A percentile compares a stretch with the other conserved stretches of the same genome.
Conservation (phyloP, 2,797 vertebrate genomes). For the Podarcis lilfordi region DNA sequence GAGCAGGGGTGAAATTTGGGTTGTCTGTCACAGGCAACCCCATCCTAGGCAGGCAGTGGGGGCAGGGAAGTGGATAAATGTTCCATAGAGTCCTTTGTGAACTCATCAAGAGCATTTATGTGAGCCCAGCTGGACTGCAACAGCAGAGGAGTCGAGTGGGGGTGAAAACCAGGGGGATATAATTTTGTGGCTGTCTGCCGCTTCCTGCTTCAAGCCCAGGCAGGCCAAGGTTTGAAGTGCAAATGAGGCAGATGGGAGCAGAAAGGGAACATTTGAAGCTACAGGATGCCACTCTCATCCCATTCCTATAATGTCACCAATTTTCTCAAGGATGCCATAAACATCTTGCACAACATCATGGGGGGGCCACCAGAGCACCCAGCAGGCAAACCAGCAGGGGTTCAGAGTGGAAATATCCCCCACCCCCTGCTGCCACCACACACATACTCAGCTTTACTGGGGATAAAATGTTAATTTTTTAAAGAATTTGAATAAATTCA, state of each 20-base stretch:
- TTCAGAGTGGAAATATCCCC: not conserved
- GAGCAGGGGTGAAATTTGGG: not conserved
- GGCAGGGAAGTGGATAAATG: not conserved
- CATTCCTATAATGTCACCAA: not conserved
- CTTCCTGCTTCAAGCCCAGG: not conserved
- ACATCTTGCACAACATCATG: not conserved
- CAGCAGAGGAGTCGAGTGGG: not conserved
- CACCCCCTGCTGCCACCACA: not conserved
- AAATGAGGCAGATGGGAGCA: not conserved
- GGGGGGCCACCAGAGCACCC: not conserved
- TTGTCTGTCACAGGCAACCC: not conserved
- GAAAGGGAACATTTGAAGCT: slow-evolving; percentile 10
- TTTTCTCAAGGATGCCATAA: not conserved
- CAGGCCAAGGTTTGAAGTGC: slow-evolving; percentile 12
- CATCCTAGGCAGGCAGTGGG: no score
- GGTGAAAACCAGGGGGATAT: not conserved
- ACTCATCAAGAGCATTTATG: not conserved
- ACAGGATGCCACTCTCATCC: not conserved
- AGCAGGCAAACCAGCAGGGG: not conserved
- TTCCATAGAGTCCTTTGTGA: not conserved
- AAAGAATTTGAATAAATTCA: not conserved
- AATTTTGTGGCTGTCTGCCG: not conserved
- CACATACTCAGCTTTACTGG: not conserved
- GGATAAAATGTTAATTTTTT: not conserved
- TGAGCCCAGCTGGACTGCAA: not conserved